Evolutionary conservation across 2,888 invertebrate species (phyloP), one percentile per base, ranked within the genome.

Genomic region (Chaitophorus viminalis): DNA sequence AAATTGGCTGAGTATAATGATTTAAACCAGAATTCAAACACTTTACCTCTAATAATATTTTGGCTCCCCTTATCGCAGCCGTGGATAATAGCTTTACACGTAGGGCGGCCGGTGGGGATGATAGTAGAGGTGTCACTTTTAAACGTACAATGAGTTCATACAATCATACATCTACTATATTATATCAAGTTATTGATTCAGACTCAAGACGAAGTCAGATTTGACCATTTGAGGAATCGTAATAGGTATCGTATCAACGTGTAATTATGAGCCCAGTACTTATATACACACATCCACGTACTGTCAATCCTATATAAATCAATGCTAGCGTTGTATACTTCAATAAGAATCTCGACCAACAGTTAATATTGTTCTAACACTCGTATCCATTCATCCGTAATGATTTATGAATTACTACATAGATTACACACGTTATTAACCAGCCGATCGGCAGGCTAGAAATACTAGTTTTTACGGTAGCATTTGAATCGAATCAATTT

Each of bases 401-500:
- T 46, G 46, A 46, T 46, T 46, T 14, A 11, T 46, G 46, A 46
- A 46, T 46, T 11, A 14, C 46, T 46, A n/a, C n/a, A n/a, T n/a
- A 46, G 46, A 46, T 46, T 46, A 46, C 14, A 46, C 46, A 46
- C 46, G 46, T 46, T 46, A 46, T 46, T 14, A 14, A 46, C 14
- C 46, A 46, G 46, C 14, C 46, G 46, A 46, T 46, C 46, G 11
- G 46, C 3, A 11, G 14, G 14, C 46, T 46, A 46, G 60, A 60
- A 60, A 60, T 60, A 60, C 25, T 60, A 25, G 60, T 60, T 18
- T 60, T 18, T 60, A 60, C 25, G 60, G 60, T 25, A 25, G 6
- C 36, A 60, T 60, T 79, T 17, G 29, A 65, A 39, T 36, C 36
- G 39, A 79, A 79, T 79, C 79, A n/a, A 68, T 79, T 79, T 36